These are phyloP conservation scores for Ephialtes manifestator DNA, from an alignment of 2,888 invertebrate species.

Conservation along the genomic window DNA sequence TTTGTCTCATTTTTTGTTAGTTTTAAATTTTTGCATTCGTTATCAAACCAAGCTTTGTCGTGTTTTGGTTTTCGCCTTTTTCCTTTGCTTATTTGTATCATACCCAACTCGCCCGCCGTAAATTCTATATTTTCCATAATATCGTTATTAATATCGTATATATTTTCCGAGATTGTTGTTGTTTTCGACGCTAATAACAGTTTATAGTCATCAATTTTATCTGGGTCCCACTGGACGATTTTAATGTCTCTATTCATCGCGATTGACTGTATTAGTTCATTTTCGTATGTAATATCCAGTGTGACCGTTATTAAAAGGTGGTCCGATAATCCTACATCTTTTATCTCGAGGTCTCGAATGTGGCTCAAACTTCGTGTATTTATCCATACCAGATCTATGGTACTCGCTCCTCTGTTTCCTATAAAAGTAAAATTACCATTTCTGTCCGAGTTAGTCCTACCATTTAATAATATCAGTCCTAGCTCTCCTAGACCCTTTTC, in stretches of 20 bases:
- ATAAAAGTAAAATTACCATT: slow-evolving; percentile 24
- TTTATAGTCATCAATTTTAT: neutral
- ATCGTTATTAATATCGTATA: neutral
- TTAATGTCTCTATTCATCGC: neutral
- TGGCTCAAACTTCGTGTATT: neutral
- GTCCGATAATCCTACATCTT: slow-evolving; percentile 16
- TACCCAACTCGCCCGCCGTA: neutral
- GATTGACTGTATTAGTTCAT: neutral
- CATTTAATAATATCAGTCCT: slow-evolving; percentile 45
- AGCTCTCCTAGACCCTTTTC: neutral
- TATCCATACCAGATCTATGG: neutral
- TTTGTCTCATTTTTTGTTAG: neutral
- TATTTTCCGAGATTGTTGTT: neutral
- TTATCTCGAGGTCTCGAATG: neutral
- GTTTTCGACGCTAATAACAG: neutral
- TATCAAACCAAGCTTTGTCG: neutral
- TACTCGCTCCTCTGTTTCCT: neutral
- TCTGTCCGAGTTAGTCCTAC: slow-evolving; percentile 18
- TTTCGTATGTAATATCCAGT: neutral
- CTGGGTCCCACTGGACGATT: neutral
- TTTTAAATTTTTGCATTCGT: neutral
- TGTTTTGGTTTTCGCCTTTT: neutral
- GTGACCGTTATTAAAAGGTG: neutral
- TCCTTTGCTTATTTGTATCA: neutral
- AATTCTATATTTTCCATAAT: neutral